Evolutionary conservation across 1,140 invertebrate genomes (phyloP).

Genomic region (Diachasmimorpha longicaudata): DNA sequence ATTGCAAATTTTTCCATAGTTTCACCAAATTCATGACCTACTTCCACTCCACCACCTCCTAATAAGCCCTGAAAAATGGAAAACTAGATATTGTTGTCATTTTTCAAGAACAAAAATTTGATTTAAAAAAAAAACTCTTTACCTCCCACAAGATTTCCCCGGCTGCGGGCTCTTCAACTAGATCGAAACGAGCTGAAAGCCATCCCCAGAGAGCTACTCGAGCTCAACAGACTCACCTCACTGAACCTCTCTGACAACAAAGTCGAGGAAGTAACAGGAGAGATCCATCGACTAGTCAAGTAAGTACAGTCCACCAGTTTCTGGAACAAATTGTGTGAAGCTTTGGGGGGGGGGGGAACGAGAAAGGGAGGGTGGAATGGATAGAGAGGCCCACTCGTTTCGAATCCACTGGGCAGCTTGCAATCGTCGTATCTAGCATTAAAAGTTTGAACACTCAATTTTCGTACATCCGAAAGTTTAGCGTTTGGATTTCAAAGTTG

Average conservation of each 20-base stretch:
- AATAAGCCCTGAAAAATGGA: too few relatives aligned
- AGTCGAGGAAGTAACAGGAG: conserved; percentile 67
- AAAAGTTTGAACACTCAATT: conserved; percentile 27
- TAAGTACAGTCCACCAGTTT: conserved; percentile 60
- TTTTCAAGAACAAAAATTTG: background rate
- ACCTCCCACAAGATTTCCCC: conserved; percentile 55
- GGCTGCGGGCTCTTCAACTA: conserved; percentile 66
- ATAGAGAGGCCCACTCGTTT: background rate
- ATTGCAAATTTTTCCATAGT: too few relatives aligned
- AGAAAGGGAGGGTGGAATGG: background rate
- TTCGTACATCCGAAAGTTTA: conserved; percentile 24
- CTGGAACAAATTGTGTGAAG: background rate
- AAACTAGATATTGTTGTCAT: background rate
- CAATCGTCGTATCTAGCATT: conserved; percentile 8
- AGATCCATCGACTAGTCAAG: conserved; percentile 69
- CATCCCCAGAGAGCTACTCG: conserved; percentile 67
- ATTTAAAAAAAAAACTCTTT: background rate
- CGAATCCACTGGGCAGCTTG: background rate
- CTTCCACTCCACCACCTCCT: too few relatives aligned
- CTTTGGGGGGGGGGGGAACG: background rate
- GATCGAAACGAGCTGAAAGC: conserved; percentile 66
- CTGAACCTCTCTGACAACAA: conserved; percentile 76
- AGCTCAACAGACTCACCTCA: conserved; percentile 65
- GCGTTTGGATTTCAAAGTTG: background rate
- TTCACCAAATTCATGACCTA: too few relatives aligned